Conservation (phyloP, 2,888 invertebrate genomes). For the Tetropium fuscum region DNA sequence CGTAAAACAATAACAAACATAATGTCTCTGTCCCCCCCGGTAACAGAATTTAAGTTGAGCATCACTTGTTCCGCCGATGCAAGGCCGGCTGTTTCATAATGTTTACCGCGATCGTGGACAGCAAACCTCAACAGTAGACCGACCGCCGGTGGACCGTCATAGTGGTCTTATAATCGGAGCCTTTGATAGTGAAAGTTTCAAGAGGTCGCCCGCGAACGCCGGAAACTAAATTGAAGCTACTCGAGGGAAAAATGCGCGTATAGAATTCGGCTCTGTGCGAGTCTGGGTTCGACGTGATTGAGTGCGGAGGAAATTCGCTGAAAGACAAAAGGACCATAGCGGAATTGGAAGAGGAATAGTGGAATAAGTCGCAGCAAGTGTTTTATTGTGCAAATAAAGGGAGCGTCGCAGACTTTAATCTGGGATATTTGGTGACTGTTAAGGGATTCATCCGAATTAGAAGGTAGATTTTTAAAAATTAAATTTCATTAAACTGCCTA, state of each 20-base stretch:
- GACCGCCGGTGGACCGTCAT: conserved; percentile 1
- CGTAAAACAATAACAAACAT: too few species aligned
- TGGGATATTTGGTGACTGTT: too few species aligned
- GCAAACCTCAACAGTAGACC: conserved; percentile 36
- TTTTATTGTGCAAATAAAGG: neutral
- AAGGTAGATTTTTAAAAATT: too few species aligned
- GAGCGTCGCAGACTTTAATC: too few species aligned
- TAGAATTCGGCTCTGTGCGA: neutral
- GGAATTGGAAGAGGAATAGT: neutral
- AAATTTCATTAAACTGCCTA: too few species aligned
- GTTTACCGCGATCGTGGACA: conserved; percentile 24
- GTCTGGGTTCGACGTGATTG: neutral
- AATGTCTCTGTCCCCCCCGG: conserved; percentile 8
- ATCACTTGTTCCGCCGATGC: conserved; percentile 31
- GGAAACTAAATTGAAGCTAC: conserved; percentile 2
- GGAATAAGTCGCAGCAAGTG: too few species aligned
- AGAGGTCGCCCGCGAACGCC: too few species aligned
- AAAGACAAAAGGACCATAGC: neutral
- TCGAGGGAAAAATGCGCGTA: neutral
- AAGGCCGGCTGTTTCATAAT: conserved; percentile 35
- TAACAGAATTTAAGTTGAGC: conserved; percentile 10
- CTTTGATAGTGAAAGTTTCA: conserved; percentile 24
- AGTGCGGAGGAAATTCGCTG: conserved; percentile 1
- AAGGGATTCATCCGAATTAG: too few species aligned
- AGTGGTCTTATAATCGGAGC: neutral